Evolutionary conservation across 2,797 vertebrate species (phyloP).

Genomic region (Bovichtus variegatus): DNA sequence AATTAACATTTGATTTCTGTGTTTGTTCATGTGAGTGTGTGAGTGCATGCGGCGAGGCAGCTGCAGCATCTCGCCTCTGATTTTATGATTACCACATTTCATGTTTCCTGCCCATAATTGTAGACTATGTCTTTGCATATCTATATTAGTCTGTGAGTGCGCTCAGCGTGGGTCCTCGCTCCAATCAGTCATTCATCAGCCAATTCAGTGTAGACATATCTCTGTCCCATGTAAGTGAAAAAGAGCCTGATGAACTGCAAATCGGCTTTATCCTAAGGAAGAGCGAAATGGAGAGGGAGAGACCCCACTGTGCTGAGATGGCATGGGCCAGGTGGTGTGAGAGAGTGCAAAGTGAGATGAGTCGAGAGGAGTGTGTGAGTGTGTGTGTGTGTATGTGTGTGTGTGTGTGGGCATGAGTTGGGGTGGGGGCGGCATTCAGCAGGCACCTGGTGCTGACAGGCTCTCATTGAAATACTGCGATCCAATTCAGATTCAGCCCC

Average conservation of each 20-base stretch:
- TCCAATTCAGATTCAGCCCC: conserved; percentile 68
- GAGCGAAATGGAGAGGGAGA: conserved; percentile 55
- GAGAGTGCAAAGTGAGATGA: conserved; percentile 60
- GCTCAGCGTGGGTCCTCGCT: conserved; percentile 67
- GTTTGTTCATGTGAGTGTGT: conserved; percentile 35
- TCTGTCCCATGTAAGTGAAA: conserved; percentile 68
- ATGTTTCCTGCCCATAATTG: conserved; percentile 73
- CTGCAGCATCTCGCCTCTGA: conserved; percentile 65
- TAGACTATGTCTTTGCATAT: conserved; percentile 64
- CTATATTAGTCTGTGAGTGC: conserved; percentile 69
- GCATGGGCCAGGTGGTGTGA: conserved; percentile 75
- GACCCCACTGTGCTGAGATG: conserved; percentile 68
- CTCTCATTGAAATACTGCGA: conserved; percentile 68
- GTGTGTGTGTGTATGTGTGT: conserved; percentile 19
- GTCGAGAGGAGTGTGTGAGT: conserved; percentile 22
- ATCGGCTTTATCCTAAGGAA: conserved; percentile 52
- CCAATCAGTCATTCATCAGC: conserved; percentile 61
- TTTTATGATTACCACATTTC: conserved; percentile 74
- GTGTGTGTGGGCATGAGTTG: conserved; percentile 17
- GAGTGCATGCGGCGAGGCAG: conserved; percentile 53
- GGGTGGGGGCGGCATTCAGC: conserved; percentile 65
- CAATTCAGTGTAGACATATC: conserved; percentile 68
- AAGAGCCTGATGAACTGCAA: conserved; percentile 72
- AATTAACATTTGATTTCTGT: conserved; percentile 53
- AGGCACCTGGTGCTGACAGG: conserved; percentile 77